phyloP scores from a whole-genome alignment of 2,888 invertebrate genomes.

The Pachliopta kotzebuea region DNA sequence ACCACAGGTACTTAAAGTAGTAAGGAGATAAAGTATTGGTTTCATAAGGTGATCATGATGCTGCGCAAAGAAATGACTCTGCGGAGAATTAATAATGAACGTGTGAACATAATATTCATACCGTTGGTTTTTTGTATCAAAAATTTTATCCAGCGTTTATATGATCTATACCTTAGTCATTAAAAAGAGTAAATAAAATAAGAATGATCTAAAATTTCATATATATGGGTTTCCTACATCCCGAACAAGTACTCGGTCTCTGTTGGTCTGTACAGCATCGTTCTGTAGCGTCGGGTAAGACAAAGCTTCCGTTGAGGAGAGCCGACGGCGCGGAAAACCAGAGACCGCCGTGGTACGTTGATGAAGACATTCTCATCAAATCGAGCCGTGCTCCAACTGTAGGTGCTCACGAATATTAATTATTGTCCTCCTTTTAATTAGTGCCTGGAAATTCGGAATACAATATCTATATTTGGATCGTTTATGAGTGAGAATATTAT shows the following conservation, averaged over 20 bases:
- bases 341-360: conserved; percentile 59
- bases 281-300: conserved; percentile 49
- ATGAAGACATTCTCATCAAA: conserved; percentile 58
- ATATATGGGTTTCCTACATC: conserved; percentile 40
- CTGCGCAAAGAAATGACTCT: too few species aligned
- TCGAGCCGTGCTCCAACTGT: conserved; percentile 40
- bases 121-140: too few species aligned
- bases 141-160: too few species aligned
- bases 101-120: too few species aligned
- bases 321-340: conserved; percentile 55
- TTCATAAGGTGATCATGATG: too few species aligned
- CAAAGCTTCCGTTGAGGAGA: conserved; percentile 47
- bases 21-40: too few species aligned
- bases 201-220: too few species aligned
- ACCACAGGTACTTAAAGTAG: too few species aligned
- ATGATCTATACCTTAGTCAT: too few species aligned
- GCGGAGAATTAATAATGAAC: too few species aligned
- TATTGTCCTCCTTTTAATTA: conserved; percentile 25
- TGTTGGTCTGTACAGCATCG: conserved; percentile 40
- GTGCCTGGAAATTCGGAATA: conserved; percentile 4
- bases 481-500: not conserved
- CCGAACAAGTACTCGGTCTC: conserved; percentile 20
- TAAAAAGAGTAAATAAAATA: too few species aligned
- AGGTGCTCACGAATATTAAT: conserved; percentile 25
- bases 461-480: conserved; percentile 4